Percentiles rank a stretch among this genome's conserved stretches.
Conservation (phyloP, 2,797 vertebrate genomes). For the Mycteria americana region DNA sequence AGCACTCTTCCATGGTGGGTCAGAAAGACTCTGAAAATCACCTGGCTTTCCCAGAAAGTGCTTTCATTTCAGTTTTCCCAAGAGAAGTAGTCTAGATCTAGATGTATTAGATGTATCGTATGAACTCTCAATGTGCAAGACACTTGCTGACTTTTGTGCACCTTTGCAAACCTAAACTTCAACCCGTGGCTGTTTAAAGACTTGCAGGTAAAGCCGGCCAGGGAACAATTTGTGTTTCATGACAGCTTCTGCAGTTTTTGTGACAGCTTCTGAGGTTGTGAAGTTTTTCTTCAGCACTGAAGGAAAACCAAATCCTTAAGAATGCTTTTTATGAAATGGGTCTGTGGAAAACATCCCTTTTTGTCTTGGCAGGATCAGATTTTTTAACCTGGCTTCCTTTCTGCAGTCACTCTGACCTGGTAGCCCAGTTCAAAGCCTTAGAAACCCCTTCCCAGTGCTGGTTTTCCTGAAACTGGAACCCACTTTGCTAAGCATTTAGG, state of each 20-base stretch:
- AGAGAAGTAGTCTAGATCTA: background rate
- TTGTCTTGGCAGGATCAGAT: background rate
- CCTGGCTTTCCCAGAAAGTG: background rate
- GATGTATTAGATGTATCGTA: background rate
- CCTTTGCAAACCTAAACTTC: background rate
- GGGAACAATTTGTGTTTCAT: background rate
- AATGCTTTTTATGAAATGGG: background rate
- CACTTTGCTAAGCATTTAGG: background rate
- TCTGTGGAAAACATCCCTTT: background rate
- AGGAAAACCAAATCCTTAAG: background rate
- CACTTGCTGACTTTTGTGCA: background rate
- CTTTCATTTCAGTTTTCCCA: background rate
- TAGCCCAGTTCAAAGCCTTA: background rate
- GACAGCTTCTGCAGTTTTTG: background rate
- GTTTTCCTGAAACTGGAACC: background rate
- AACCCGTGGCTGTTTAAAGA: background rate
- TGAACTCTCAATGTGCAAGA: background rate
- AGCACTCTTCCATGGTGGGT: background rate
- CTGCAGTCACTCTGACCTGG: background rate
- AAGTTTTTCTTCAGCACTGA: background rate
- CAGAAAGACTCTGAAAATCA: background rate
- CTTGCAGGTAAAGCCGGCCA: background rate
- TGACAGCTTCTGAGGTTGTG: background rate
- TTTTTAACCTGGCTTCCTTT: background rate
- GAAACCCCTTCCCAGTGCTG: background rate